Base-by-base conservation (phyloP, 2,797 vertebrate genomes). In the Alosa sapidissima region DNA sequence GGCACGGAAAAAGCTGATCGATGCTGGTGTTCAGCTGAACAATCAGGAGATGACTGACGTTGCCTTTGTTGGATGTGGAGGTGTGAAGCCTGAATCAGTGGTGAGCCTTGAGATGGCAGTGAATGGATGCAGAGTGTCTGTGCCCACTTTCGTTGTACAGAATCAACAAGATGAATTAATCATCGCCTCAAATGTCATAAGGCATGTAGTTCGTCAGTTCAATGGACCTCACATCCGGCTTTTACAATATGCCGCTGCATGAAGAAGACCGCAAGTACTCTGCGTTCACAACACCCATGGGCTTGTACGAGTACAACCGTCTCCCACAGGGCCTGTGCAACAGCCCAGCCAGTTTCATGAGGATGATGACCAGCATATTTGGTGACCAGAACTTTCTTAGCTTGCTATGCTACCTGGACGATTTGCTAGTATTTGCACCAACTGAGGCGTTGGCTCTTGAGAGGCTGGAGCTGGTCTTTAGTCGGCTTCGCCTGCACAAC, bases 211-310 rank as follows among this genome's bases (percentile, higher is more conserved):
- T 60, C 21, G 55, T 60, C 55, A 60, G 21, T 60, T 60, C 55
- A 60, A 62, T 62, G 58, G 58, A 62, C n/a, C 58, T 62, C 58
- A 62, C 58, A 2, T 62, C 58, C 9, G 58, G 58, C 21, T 85
- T 85, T 45, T 85, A 85, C 21, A 85, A 85, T 51, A 60, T 85
- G 54, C 54, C 84, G 2, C 24, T 45, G 48, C 48, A 81, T 10
- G 84, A 81, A 82, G 48, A 84, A 2, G 78, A 85, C 52, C 21
- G 52, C 2, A 85, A 60, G 11, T 72, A 82, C 52, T 51, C 62
- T 54, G 16, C 82, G 6, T 60, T 82, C 49, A 83, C 58, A 62
- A 62, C 58, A 62, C 58, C 58, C 58, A 62, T 62, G n/a, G 58
- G 58, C 58, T 9, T 62, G 21, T 72, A 68, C n/a, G 9, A 49